Evolutionary conservation across 2,888 invertebrate species (phyloP).

Genomic region (Ecliptopera silaceata): DNA sequence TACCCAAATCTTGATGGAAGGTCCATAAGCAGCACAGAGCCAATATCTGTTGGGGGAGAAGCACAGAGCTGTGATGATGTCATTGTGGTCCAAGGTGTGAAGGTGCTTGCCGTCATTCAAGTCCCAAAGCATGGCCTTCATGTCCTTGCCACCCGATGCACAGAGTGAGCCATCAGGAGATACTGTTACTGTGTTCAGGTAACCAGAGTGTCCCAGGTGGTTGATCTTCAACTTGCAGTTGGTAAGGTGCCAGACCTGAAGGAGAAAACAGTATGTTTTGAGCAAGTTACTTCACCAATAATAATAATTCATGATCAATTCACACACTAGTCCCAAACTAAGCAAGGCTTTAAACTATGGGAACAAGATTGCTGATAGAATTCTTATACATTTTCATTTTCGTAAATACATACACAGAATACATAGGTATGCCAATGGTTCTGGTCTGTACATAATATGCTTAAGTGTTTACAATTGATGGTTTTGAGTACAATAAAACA

Average conservation of each 20-base stretch:
- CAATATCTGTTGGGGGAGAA: constrained; percentile 99
- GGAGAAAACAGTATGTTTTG: constrained; percentile 2
- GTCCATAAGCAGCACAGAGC: constrained; percentile 99
- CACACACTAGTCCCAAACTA: too few relatives aligned
- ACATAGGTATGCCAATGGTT: too few relatives aligned
- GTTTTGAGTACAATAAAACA: too few relatives aligned
- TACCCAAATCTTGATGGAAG: constrained; percentile 99
- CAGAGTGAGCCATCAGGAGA: constrained; percentile 99
- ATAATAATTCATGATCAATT: too few relatives aligned
- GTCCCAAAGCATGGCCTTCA: constrained; percentile 99
- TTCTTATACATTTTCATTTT: too few relatives aligned
- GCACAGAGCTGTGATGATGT: constrained; percentile 98
- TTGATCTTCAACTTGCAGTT: constrained; percentile 99
- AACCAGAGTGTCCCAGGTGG: constrained; percentile 98
- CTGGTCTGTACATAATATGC: too few relatives aligned
- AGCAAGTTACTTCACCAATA: too few relatives aligned
- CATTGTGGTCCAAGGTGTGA: constrained; percentile 99
- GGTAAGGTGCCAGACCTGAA: constrained; percentile 97
- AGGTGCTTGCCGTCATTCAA: constrained; percentile 99
- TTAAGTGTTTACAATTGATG: too few relatives aligned
- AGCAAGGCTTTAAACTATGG: too few relatives aligned
- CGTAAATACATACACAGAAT: too few relatives aligned
- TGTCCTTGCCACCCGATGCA: constrained; percentile 99
- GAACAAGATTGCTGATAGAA: too few relatives aligned
- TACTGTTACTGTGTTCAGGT: constrained; percentile 99